Evolutionary conservation across 2,113 vertebrate species (phyloP).

Genomic region (Nycticebus coucang): DNA sequence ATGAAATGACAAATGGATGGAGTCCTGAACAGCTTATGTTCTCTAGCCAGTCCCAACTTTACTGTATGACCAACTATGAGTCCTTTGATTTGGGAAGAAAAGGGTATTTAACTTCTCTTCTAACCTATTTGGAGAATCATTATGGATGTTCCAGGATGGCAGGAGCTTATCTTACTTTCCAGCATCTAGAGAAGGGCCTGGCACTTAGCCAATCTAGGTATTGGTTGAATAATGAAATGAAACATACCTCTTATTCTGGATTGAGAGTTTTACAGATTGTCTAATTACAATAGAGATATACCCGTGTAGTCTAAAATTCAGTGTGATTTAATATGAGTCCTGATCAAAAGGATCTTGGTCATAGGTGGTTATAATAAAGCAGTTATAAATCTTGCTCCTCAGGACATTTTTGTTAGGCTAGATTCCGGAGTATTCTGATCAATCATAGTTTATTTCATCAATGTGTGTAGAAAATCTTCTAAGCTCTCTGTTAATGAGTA

Average conservation of each 20-base stretch:
- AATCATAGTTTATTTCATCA: conserved; percentile 35
- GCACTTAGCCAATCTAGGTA: background rate
- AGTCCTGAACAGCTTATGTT: background rate
- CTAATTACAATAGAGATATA: background rate
- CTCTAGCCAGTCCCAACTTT: background rate
- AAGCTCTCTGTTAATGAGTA: background rate
- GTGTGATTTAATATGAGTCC: background rate
- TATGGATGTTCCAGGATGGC: background rate
- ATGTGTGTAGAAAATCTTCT: background rate
- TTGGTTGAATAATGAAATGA: conserved; percentile 34
- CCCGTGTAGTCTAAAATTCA: background rate
- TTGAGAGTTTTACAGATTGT: background rate
- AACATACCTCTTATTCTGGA: background rate
- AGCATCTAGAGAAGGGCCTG: background rate
- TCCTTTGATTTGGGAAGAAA: background rate
- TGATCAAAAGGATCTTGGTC: conserved; percentile 12
- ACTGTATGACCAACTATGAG: background rate
- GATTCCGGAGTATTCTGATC: background rate
- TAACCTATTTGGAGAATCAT: background rate
- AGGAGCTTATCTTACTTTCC: background rate
- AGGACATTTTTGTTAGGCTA: background rate
- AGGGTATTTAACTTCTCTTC: background rate
- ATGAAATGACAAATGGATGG: background rate
- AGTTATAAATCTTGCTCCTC: background rate
- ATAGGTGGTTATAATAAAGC: background rate